Base-by-base conservation (phyloP, 2,113 vertebrate genomes). In the Oncorhynchus tshawytscha region DNA sequence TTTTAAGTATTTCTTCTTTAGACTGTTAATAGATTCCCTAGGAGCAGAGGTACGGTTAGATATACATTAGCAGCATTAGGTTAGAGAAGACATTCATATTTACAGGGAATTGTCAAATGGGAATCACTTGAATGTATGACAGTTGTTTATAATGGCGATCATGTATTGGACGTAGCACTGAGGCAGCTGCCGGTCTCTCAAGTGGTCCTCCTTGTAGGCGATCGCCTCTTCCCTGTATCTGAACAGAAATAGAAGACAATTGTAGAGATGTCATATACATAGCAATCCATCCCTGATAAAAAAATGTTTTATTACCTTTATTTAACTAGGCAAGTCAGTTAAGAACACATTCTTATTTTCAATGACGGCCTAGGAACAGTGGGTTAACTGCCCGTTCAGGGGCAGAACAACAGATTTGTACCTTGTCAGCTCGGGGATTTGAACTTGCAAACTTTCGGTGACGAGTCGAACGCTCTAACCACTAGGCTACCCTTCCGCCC, bases 61-160 rank as follows among this genome's bases (percentile, higher is more conserved):
- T 20, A 11, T 64, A 31, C 22, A 29, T 27, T 59, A 45, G 39
- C 39, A 2, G 39, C 39, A 45, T 12, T 45, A 45, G 39, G 39
- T 45, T 45, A 45, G 16, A 71, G n/a, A 7, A 67, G 25, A 67
- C 65, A 67, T 29, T 27, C 13, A 2, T 16, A 3, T 18, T 34
- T 34, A 3, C 25, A 67, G 29, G 15, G 1, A 67, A 18, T 5
- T 8, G 65, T 67, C 65, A 31, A 65, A 67, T 18, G 65, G 12
- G 8, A 81, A 95, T 91, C 87, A 99, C 98, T 94, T 98, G 85
- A 98, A 99, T 0, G 98, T 99, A 85, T 99, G 97, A 86, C 97
- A 99, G 91, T 99, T 99, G 91, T 99, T 99, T 87, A 99, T 96
- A 82, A 98, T 89, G 70, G 96, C 97, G 2, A 99, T 93, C 97